These are phyloP conservation scores for Drosophila ambigua DNA, from an alignment of 1,140 invertebrate genomes.

Conservation along the genomic window DNA sequence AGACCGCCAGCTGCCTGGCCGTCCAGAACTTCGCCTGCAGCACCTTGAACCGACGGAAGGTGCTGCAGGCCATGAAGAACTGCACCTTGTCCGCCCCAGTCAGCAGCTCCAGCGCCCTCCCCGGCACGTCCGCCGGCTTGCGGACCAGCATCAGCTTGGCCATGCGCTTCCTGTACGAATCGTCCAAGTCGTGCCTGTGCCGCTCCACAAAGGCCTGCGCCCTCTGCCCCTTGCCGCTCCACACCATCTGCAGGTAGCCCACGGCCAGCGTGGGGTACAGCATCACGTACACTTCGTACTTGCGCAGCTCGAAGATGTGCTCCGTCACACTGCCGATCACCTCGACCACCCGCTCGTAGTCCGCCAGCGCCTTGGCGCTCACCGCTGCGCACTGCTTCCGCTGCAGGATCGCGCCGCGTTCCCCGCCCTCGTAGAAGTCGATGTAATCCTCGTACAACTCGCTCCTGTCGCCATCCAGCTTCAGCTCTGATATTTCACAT, in stretches of 20 bases:
- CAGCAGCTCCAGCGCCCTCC: constrained; percentile 40
- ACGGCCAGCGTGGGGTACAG: constrained; percentile 43
- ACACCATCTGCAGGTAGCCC: constrained; percentile 45
- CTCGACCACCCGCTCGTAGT: too few relatives aligned
- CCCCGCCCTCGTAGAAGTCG: too few relatives aligned
- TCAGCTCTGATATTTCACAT: too few relatives aligned
- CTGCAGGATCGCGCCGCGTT: too few relatives aligned
- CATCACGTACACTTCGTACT: constrained; percentile 35
- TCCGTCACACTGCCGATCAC: too few relatives aligned
- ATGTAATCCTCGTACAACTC: too few relatives aligned
- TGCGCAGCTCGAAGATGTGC: neutral
- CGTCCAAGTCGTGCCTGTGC: constrained; percentile 12
- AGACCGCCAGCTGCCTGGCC: neutral
- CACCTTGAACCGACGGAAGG: neutral
- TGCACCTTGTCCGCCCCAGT: constrained; percentile 27
- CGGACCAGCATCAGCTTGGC: constrained; percentile 34
- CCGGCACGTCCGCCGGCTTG: constrained; percentile 21
- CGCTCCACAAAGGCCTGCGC: constrained; percentile 26
- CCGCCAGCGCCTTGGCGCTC: too few relatives aligned
- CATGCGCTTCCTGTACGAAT: constrained; percentile 32
- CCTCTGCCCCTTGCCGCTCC: constrained; percentile 3
- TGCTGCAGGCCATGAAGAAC: constrained; percentile 16
- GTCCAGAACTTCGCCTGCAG: constrained; percentile 22
- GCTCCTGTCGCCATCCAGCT: too few relatives aligned
- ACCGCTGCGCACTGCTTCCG: too few relatives aligned